These are phyloP conservation scores for Heliconius aoede DNA, from an alignment of 2,888 invertebrate genomes.

Conservation along the genomic window DNA sequence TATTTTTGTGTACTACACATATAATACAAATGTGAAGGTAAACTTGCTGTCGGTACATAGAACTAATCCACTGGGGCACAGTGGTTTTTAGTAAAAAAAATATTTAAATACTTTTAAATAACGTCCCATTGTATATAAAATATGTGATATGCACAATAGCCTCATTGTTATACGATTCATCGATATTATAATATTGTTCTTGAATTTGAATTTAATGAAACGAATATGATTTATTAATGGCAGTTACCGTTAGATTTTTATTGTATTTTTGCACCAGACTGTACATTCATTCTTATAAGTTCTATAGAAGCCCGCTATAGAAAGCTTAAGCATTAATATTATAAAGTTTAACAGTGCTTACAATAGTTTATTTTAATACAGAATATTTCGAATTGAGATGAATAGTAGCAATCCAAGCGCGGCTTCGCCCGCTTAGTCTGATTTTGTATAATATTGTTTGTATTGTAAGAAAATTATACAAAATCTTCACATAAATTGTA, in stretches of 20 bases:
- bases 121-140: background rate
- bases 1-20: background rate
- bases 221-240: background rate
- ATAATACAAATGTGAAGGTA: background rate
- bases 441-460: no score
- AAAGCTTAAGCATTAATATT: no score
- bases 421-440: no score
- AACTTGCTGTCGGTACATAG: no score
- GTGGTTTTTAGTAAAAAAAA: background rate
- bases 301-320: no score
- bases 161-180: slow-evolving; percentile 6
- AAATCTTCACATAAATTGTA: no score
- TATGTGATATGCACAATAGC: background rate
- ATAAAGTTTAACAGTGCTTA: no score
- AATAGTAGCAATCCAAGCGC: no score
- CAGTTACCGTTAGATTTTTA: background rate
- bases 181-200: background rate
- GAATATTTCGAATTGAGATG: no score
- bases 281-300: no score
- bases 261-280: background rate
- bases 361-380: no score
- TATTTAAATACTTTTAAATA: background rate
- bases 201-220: slow-evolving; percentile 6
- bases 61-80: background rate
- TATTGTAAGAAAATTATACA: no score